Evolutionary conservation across 2,888 invertebrate species (phyloP), one percentile per base, ranked within the genome.

Genomic region (Hypomecis atomaria): DNA sequence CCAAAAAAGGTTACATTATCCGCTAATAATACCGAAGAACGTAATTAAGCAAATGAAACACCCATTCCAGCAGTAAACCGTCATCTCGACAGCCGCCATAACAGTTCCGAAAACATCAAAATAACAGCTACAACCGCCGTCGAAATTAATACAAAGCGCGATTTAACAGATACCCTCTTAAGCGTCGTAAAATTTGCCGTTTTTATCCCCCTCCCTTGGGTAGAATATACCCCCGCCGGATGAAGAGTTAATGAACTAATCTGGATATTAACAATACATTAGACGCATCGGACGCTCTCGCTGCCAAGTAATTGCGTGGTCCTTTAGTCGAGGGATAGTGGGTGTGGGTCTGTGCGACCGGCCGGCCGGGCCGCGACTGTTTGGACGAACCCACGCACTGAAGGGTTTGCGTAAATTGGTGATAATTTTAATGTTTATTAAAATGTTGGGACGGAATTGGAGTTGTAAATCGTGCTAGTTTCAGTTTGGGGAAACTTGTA

Each of bases 171-270:
- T 80, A 82, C 82, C 84, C 85, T 78, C 82, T 78, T 76, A 81
- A 81, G 82, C 78, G 83, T 84, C 83, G 85, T 84, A 86, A 86
- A 87, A 84, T 81, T 78, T 78, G 72, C 81, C 79, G 82, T 84
- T 85, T 86, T 85, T 83, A 79, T 77, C 70, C 77, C 75, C 77
- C 75, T 77, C 78, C 68, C 70, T 70, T 78, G 73, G 75, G 76
- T 71, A 73, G 70, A 73, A 67, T 71, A 71, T 72, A 73, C 76
- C 76, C 73, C 71, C 78, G 71, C 71, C 83, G 85, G 88, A 89
- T 87, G 90, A 89, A 87, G 87, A 90, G 92, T 91, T 92, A 92
- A 92, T 92, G 89, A 90, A 91, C 89, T 92, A 91, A 92, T 92
- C 88, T 88, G 81, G 90, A 92, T 92, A 92, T 92, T 89, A 92